phyloP scores from a whole-genome alignment of 2,797 vertebrate species.

The Harpagifer antarcticus region DNA sequence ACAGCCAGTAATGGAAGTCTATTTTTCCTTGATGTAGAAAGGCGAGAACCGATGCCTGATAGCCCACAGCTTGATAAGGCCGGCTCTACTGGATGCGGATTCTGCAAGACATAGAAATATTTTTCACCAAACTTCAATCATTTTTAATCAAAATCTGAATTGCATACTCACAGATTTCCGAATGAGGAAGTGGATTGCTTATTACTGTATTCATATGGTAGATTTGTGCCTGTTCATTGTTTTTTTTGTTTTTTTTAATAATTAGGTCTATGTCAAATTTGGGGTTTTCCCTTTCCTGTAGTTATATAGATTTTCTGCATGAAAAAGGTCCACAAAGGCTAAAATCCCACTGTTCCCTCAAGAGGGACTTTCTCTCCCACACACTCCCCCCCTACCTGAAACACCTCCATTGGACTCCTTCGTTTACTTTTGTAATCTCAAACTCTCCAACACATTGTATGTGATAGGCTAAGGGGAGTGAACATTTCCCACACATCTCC shows the following conservation, averaged over 20 bases:
- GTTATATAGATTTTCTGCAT: no score
- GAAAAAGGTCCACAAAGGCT: no score
- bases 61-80: constrained; percentile 57
- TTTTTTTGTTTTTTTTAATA: not conserved
- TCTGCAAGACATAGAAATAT: constrained; percentile 54
- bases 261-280: not conserved
- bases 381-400: no score
- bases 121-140: constrained; percentile 19
- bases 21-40: constrained; percentile 78
- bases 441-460: no score
- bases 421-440: no score
- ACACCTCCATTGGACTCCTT: no score
- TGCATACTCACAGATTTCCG: constrained; percentile 10
- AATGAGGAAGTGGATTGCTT: not conserved
- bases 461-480: no score
- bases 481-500: no score
- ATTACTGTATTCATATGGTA: not conserved
- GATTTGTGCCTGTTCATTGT: not conserved
- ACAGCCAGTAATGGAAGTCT: constrained; percentile 82
- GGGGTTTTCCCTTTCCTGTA: no score
- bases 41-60: constrained; percentile 61
- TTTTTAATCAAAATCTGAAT: constrained; percentile 25
- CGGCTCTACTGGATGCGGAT: constrained; percentile 11
- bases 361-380: no score
- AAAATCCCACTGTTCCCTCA: no score